Conservation (phyloP, 2,113 vertebrate genomes). For the Meriones unguiculatus region DNA sequence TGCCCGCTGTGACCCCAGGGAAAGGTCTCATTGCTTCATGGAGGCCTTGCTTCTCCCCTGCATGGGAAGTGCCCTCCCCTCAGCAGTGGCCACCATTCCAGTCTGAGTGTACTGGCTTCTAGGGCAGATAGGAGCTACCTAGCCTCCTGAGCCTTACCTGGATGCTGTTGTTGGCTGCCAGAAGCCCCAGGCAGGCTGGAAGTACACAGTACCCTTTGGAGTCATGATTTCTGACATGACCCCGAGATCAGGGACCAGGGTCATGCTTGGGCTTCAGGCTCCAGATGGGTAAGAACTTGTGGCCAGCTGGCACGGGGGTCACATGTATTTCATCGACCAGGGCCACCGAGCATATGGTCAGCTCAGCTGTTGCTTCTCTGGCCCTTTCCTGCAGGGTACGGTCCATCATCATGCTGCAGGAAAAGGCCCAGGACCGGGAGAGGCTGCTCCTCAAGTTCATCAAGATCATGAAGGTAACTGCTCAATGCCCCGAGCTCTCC, state of each 20-base stretch:
- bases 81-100: too few relatives aligned
- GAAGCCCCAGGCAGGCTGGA: background rate
- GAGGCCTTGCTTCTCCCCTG: background rate
- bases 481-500: background rate
- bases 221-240: background rate
- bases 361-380: background rate
- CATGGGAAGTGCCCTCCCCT: too few relatives aligned
- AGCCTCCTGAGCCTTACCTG: background rate
- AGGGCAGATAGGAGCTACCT: background rate
- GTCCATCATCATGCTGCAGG: constrained; percentile 98
- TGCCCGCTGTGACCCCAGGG: background rate
- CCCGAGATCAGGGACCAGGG: background rate
- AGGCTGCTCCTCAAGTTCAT: constrained; percentile 98
- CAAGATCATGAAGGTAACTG: constrained; percentile 98
- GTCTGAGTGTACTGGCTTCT: background rate
- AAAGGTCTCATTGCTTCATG: background rate
- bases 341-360: accelerated
- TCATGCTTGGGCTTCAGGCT: background rate
- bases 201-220: background rate
- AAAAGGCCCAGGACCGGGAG: constrained; percentile 98
- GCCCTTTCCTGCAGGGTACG: constrained; percentile 91
- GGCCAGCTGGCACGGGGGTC: background rate
- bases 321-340: accelerated
- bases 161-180: background rate
- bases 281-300: accelerated